phyloP scores from a whole-genome alignment of 1,140 invertebrate species.

The Papilio polyxenes region DNA sequence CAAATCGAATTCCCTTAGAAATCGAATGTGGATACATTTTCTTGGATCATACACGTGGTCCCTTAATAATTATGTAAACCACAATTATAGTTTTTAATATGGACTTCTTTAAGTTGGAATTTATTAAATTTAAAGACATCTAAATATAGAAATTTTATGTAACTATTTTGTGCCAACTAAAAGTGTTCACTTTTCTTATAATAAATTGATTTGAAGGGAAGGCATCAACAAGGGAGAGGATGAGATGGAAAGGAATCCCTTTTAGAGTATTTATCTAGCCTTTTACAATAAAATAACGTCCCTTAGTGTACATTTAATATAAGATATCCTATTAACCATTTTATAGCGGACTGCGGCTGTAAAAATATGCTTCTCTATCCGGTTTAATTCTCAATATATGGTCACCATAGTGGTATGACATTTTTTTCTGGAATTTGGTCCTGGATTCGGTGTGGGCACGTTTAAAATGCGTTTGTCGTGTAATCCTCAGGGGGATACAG shows the following conservation, averaged over 20 bases:
- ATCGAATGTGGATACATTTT: conserved; percentile 53
- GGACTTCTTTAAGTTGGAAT: neutral
- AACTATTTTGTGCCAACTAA: no score
- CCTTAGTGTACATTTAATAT: neutral
- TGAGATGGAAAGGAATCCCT: neutral
- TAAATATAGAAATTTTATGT: no score
- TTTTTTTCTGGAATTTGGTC: conserved; percentile 47
- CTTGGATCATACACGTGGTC: conserved; percentile 35
- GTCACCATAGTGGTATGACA: conserved; percentile 38
- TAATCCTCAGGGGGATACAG: conserved; percentile 76
- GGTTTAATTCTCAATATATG: neutral
- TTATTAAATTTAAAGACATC: neutral
- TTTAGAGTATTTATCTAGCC: neutral
- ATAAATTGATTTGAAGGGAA: neutral
- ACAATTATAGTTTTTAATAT: neutral
- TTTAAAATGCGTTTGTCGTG: conserved; percentile 77
- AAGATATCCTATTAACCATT: neutral
- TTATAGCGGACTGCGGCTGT: neutral
- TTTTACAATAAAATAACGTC: neutral
- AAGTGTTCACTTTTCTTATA: neutral
- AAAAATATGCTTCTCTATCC: neutral
- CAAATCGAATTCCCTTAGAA: conserved; percentile 54
- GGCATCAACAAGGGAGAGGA: neutral
- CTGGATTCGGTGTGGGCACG: conserved; percentile 70
- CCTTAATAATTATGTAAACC: conserved; percentile 2